phyloP scores from a whole-genome alignment of 2,113 vertebrate genomes.

The Podilymbus podiceps region DNA sequence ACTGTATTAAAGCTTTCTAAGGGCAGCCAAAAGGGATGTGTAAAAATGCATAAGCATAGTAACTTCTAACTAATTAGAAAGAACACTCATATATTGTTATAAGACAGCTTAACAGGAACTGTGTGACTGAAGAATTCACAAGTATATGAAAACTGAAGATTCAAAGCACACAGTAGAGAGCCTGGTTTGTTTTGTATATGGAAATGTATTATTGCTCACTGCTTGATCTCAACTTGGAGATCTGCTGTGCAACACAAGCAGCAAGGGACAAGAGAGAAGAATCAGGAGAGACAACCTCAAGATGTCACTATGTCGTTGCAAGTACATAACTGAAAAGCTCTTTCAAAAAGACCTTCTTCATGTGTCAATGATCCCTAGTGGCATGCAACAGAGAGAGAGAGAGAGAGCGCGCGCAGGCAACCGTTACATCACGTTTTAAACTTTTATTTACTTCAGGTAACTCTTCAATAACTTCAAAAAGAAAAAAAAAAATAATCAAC shows the following conservation, averaged over 20 bases:
- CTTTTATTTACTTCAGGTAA: not conserved
- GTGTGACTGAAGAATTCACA: not conserved
- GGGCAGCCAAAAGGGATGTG: not conserved
- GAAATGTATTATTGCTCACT: not conserved
- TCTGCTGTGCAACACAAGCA: not conserved
- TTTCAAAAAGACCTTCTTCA: not conserved
- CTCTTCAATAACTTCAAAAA: not conserved
- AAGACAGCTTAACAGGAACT: not conserved
- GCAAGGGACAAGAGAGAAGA: not conserved
- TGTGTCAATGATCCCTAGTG: accelerated
- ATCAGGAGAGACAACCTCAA: not conserved
- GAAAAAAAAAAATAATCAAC: not conserved
- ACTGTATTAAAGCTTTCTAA: not conserved
- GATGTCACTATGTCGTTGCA: not conserved
- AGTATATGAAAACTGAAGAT: not conserved
- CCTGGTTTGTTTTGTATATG: not conserved
- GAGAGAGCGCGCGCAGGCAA: too few species aligned
- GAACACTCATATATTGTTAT: not conserved
- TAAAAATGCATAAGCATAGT: not conserved
- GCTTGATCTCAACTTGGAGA: not conserved
- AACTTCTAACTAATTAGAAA: not conserved
- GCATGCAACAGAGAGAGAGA: not conserved
- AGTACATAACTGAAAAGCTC: not conserved
- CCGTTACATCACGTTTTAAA: not conserved
- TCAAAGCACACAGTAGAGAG: not conserved